These are phyloP conservation scores for Orchestia grillus DNA, from an alignment of 1,140 invertebrate species.

Conservation along the genomic window DNA sequence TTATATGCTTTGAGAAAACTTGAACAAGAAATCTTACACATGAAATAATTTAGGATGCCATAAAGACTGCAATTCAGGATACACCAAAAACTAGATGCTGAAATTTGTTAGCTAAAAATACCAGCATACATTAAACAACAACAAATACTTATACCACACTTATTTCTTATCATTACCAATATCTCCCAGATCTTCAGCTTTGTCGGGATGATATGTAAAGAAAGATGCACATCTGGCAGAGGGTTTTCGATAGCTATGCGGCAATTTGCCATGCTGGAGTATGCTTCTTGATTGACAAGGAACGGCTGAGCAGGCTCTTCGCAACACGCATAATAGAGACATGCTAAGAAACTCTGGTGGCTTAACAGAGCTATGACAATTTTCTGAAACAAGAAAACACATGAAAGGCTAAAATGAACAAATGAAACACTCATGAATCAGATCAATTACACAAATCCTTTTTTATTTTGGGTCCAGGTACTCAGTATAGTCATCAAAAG, in stretches of 20 bases:
- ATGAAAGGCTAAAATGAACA: neutral
- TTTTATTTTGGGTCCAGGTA: too few species aligned
- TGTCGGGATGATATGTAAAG: constrained; percentile 29
- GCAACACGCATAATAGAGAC: neutral
- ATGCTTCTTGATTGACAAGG: neutral
- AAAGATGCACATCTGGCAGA: constrained; percentile 19
- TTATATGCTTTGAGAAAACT: too few species aligned
- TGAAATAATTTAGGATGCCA: neutral
- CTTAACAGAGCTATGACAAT: neutral
- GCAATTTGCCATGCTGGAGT: neutral
- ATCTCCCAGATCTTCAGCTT: constrained; percentile 23
- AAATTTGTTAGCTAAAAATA: neutral
- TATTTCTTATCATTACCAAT: neutral
- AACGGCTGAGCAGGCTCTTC: neutral
- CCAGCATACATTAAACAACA: neutral
- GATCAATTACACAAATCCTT: too few species aligned
- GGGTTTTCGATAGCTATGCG: neutral
- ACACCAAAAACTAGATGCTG: neutral
- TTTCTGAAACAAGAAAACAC: neutral
- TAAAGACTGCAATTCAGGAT: neutral
- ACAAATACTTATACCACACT: neutral
- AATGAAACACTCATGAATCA: too few species aligned
- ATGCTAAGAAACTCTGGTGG: neutral
- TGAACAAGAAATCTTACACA: neutral
- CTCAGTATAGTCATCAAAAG: too few species aligned